phyloP scores from a whole-genome alignment of 1,140 invertebrate species.

The Drosophila nebulosa region DNA sequence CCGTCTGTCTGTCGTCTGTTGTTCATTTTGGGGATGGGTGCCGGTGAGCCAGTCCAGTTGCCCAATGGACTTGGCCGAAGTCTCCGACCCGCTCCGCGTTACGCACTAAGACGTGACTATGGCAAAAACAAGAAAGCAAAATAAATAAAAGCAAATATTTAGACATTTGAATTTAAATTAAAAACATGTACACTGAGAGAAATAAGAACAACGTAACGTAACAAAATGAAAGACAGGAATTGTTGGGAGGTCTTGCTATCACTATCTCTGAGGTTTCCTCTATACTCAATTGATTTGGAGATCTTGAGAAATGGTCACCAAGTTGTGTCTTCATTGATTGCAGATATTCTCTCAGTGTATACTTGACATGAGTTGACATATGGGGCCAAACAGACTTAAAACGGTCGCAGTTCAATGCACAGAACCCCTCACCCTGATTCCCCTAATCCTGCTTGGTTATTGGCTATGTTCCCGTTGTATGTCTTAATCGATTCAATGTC shows the following conservation, averaged over 20 bases:
- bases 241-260: no score
- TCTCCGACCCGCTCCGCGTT: not conserved
- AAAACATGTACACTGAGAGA: not conserved
- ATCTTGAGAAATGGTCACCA: no score
- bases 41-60: not conserved
- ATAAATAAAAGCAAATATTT: not conserved
- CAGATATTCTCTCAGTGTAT: not conserved
- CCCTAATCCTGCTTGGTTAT: not conserved
- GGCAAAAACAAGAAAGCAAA: not conserved
- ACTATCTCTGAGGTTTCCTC: no score
- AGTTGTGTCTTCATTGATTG: no score
- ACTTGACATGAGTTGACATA: not conserved
- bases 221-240: no score
- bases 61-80: not conserved
- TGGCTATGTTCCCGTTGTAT: not conserved
- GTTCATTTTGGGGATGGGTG: not conserved
- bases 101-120: not conserved
- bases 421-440: no score
- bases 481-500: not conserved
- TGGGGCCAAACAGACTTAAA: not conserved
- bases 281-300: no score
- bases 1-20: no score
- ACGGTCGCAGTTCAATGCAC: not conserved
- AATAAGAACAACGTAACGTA: not conserved
- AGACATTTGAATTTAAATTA: not conserved